Base-by-base conservation (phyloP, 2,113 vertebrate genomes). In the Hymenochirus boettgeri region DNA sequence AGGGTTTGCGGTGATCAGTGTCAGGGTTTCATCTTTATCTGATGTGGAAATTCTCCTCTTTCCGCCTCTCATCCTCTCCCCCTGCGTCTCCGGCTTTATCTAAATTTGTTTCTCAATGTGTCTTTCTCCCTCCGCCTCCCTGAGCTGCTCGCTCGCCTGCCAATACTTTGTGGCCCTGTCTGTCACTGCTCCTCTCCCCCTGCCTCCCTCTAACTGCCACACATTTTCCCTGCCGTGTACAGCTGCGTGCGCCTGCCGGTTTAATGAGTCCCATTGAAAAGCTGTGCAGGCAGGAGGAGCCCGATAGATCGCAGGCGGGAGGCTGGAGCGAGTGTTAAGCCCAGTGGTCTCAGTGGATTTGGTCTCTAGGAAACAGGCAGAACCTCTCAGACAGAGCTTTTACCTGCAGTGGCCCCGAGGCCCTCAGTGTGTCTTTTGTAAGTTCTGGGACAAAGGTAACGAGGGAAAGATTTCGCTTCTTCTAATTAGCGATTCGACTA, bases 91-190 rank as follows among this genome's bases (percentile, higher is more conserved):
- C 29, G 4, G 29, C 29, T 31, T 4, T 9, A 31, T 9, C 9
- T 31, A 9, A 9, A 5, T 31, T 31, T 31, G 29, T 31, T 31
- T 31, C 29, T 31, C 5, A 39, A 39, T 39, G 35, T 39, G 35
- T 12, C 35, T 12, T 3, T 62, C 65, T 70, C 72, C 76, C 55
- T 61, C 60, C 57, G 64, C 65, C 52, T 73, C 1, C 12, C 12
- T 39, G 35, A 3, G 12, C 35, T 3, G 12, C 12, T 67, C 1
- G 3, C 51, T 37, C 37, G 59, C 9, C 42, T 29, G 52, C 46
- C 22, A 56, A 62, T 54, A 47, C 63, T 17, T 10, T 46, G 35
- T 39, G 33, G 33, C 59, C 70, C 31, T 39, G 33, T 71, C 63
- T 37, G 45, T 35, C 46, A 35, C 45, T 11, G 10, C 11, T 24